These are phyloP conservation scores for Cygnus buccinator DNA, from an alignment of 2,113 vertebrate genomes.

Conservation along the genomic window DNA sequence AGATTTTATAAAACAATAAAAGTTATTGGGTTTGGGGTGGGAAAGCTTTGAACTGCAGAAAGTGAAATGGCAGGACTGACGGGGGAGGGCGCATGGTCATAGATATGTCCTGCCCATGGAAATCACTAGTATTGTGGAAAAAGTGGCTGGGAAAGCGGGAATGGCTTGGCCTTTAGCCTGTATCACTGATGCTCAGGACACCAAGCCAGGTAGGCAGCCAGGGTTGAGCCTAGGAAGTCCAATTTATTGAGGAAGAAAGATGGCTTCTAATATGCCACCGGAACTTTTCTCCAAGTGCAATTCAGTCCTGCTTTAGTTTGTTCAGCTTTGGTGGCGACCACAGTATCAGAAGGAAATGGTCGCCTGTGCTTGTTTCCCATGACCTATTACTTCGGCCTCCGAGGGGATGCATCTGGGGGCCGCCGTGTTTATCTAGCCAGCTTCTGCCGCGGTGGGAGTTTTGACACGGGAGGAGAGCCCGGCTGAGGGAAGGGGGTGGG, in stretches of 20 bases:
- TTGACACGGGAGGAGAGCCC: slow-evolving; percentile 25
- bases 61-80: not conserved
- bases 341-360: slow-evolving; percentile 55
- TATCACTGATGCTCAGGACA: not conserved
- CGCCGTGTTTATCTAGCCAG: slow-evolving; percentile 62
- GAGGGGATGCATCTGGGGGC: slow-evolving; percentile 48
- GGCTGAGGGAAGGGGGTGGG: not conserved
- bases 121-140: not conserved
- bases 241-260: not conserved
- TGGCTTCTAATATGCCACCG: not conserved
- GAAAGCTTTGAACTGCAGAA: not conserved
- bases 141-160: not conserved
- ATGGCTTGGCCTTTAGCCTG: not conserved
- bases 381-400: slow-evolving; percentile 58
- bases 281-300: not conserved
- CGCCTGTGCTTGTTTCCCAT: slow-evolving; percentile 57
- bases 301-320: slow-evolving; percentile 16
- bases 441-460: slow-evolving; percentile 57
- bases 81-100: not conserved
- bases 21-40: not conserved
- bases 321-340: slow-evolving; percentile 19
- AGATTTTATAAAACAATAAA: not conserved
- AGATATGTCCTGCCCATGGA: not conserved
- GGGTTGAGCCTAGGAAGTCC: not conserved
- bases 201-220: not conserved